phyloP scores from a whole-genome alignment of 1,140 invertebrate genomes.

The Drosophila oshimai region DNA sequence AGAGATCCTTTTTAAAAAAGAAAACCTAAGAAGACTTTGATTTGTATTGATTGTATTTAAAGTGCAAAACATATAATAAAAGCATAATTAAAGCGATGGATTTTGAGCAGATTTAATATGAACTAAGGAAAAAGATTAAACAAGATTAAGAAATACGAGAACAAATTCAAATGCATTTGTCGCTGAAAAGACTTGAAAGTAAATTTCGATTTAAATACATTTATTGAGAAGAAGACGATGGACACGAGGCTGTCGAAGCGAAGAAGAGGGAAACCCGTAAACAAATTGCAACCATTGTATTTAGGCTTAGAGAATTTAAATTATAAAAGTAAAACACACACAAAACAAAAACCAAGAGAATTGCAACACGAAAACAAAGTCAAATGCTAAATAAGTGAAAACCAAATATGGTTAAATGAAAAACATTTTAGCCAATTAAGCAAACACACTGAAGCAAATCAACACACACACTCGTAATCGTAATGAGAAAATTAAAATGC shows the following conservation, averaged over 20 bases:
- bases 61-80: conserved; percentile 66
- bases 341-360: conserved; percentile 38
- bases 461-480: conserved; percentile 45
- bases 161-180: conserved; percentile 82
- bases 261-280: conserved; percentile 43
- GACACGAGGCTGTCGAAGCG: conserved; percentile 11
- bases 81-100: conserved; percentile 70
- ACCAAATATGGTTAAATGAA: conserved; percentile 24
- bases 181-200: conserved; percentile 81
- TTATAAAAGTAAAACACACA: conserved; percentile 35
- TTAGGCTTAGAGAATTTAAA: conserved; percentile 75
- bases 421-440: conserved; percentile 67
- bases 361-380: conserved; percentile 30
- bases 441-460: conserved; percentile 40
- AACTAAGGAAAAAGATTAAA: conserved; percentile 46
- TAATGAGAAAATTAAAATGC: conserved; percentile 38
- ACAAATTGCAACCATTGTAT: conserved; percentile 72
- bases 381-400: conserved; percentile 27
- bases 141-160: conserved; percentile 61
- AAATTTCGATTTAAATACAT: conserved; percentile 78
- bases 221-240: conserved; percentile 44
- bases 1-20: conserved; percentile 18
- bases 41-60: conserved; percentile 72
- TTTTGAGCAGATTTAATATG: conserved; percentile 76
- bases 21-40: conserved; percentile 62